phyloP scores from a whole-genome alignment of 1,140 invertebrate genomes.

The Gryllus bimaculatus region DNA sequence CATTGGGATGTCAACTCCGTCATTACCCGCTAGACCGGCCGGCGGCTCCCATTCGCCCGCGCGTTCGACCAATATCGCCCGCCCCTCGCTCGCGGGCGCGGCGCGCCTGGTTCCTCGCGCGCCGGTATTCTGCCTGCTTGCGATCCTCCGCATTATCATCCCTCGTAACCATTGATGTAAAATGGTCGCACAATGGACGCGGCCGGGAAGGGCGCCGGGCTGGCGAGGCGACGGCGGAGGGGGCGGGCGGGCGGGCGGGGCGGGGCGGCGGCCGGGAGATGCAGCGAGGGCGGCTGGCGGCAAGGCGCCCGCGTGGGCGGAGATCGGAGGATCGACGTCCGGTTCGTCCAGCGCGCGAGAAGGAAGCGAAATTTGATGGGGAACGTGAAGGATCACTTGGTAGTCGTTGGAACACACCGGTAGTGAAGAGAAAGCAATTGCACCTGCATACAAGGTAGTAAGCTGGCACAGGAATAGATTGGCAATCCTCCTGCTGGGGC shows the following conservation, averaged over 20 bases:
- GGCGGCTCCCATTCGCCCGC: background rate
- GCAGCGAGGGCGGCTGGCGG: background rate
- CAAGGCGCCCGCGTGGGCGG: too few relatives aligned
- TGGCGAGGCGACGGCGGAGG: background rate
- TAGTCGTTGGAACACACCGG: too few relatives aligned
- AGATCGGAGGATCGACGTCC: too few relatives aligned
- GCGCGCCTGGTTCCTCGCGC: background rate
- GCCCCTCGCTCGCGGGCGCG: too few relatives aligned
- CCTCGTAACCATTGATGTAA: slow-evolving; percentile 13
- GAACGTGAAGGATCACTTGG: too few relatives aligned
- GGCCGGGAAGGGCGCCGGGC: background rate
- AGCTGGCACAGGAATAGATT: too few relatives aligned
- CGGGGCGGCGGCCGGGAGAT: background rate
- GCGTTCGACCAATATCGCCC: background rate
- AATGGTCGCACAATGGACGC: slow-evolving; percentile 9
- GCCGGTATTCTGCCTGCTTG: slow-evolving; percentile 8
- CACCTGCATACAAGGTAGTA: too few relatives aligned
- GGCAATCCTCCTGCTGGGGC: too few relatives aligned
- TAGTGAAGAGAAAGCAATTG: too few relatives aligned
- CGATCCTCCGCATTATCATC: slow-evolving; percentile 8
- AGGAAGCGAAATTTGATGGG: too few relatives aligned
- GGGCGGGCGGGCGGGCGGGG: background rate
- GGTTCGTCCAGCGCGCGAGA: too few relatives aligned
- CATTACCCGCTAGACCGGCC: background rate
- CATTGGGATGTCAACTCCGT: background rate